These are phyloP conservation scores for Nannobrachium achirus DNA, from an alignment of 2,113 vertebrate genomes.

Conservation along the genomic window DNA sequence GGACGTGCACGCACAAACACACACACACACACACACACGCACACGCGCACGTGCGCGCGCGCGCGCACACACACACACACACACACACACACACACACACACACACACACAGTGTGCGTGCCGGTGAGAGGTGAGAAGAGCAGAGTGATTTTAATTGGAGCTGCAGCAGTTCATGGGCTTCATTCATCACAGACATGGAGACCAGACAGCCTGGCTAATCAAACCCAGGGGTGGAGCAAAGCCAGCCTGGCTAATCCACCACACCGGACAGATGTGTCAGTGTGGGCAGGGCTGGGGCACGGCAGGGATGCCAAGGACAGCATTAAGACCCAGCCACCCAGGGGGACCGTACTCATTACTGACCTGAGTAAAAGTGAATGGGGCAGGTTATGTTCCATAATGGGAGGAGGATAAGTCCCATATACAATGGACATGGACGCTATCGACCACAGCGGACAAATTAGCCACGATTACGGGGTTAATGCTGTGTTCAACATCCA, in stretches of 20 bases:
- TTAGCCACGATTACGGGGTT: not conserved
- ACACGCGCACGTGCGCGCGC: constrained; percentile 12
- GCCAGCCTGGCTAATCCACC: constrained; percentile 34
- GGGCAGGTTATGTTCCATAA: not conserved
- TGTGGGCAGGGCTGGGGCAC: constrained; percentile 7
- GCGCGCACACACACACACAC: constrained; percentile 17
- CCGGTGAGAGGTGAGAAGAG: not conserved
- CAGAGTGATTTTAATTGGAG: constrained; percentile 40
- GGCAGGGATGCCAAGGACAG: constrained; percentile 11
- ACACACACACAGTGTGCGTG: not conserved
- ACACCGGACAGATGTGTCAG: constrained; percentile 21
- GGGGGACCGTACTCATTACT: constrained; percentile 28
- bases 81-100: constrained; percentile 21
- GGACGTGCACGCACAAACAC: constrained; percentile 1
- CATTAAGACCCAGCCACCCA: constrained; percentile 5
- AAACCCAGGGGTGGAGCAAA: constrained; percentile 42
- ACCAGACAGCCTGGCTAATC: constrained; percentile 54
- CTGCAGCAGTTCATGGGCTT: constrained; percentile 34
- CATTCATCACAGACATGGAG: constrained; percentile 56
- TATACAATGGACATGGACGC: constrained; percentile 1
- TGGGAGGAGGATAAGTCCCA: not conserved
- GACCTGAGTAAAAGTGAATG: not conserved
- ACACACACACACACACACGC: constrained; percentile 8
- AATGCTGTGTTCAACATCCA: not conserved
- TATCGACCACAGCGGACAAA: not conserved